Evolutionary conservation across 2,113 vertebrate genomes (phyloP).

Genomic region (Raja brachyura): DNA sequence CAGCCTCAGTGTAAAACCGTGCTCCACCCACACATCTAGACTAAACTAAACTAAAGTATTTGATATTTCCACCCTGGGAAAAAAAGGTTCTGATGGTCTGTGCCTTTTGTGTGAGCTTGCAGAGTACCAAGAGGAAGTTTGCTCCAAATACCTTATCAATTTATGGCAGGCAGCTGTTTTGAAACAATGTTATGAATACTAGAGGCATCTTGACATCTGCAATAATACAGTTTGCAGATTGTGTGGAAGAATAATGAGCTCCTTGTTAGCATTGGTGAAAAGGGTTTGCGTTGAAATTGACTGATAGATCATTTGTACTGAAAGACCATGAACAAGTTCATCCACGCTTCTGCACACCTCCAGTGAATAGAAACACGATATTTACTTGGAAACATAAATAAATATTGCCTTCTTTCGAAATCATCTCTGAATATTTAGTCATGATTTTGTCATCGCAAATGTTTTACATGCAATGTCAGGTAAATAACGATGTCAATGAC

Average conservation of each 20-base stretch:
- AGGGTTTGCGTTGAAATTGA: constrained; percentile 1
- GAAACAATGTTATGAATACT: not conserved
- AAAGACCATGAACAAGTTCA: not conserved
- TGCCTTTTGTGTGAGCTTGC: not conserved
- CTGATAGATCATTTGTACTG: not conserved
- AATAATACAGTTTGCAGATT: not conserved
- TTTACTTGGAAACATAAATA: constrained; percentile 2
- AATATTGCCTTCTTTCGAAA: not conserved
- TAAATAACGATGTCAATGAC: not conserved
- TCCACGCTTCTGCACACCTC: not conserved
- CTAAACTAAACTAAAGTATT: too few relatives aligned
- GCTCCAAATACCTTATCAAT: too few relatives aligned
- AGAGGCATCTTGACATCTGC: not conserved
- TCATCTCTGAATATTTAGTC: not conserved
- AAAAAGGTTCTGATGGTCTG: too few relatives aligned
- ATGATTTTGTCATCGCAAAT: not conserved
- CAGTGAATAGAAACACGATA: constrained; percentile 1
- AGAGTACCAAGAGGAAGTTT: not conserved
- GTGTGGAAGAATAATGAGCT: not conserved
- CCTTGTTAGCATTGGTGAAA: not conserved
- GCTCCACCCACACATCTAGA: too few relatives aligned
- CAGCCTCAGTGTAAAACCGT: too few relatives aligned
- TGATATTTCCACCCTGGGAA: too few relatives aligned
- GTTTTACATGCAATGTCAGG: not conserved
- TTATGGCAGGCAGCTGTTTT: not conserved